A percentile compares a stretch with the other conserved stretches of the same genome.
These are phyloP conservation scores for Zoanthus sociatus DNA, from an alignment of 92 coral and sea anemone species.

Conservation along the genomic window DNA sequence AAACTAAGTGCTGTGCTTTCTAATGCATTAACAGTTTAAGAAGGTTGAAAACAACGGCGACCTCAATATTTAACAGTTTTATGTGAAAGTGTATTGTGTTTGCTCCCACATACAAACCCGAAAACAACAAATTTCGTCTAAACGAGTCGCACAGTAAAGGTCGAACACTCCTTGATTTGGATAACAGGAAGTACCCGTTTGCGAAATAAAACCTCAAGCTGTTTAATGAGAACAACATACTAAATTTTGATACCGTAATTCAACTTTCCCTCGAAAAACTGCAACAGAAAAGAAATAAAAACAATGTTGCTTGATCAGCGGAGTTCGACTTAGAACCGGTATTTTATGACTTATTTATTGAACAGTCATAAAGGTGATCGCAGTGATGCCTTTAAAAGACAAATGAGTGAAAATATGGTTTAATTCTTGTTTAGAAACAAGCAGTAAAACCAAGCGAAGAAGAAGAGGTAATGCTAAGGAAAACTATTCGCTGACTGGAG, in stretches of 20 bases:
- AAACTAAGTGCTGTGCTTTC: not conserved
- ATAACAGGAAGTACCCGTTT: slow-evolving; percentile 42
- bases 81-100: slow-evolving; percentile 18
- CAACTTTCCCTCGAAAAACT: not conserved
- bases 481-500: not conserved
- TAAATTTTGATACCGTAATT: not conserved
- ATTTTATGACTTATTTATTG: slow-evolving; percentile 25
- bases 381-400: slow-evolving; percentile 17
- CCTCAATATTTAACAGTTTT: slow-evolving; percentile 7
- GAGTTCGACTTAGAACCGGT: slow-evolving; percentile 7
- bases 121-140: not conserved
- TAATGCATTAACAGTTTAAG: slow-evolving; percentile 30
- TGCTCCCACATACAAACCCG: slow-evolving; percentile 26
- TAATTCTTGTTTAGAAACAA: not conserved
- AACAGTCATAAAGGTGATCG: not conserved
- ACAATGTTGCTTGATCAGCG: slow-evolving; percentile 18
- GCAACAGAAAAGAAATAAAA: slow-evolving; percentile 16
- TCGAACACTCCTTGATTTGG: slow-evolving; percentile 26
- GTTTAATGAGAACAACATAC: slow-evolving; percentile 27
- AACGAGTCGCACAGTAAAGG: not conserved
- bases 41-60: slow-evolving; percentile 36
- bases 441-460: not conserved
- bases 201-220: slow-evolving; percentile 5
- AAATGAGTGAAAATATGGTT: slow-evolving; percentile 26
- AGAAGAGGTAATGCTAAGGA: not conserved